Evolutionary conservation across 2,888 invertebrate species (phyloP), one percentile per base, ranked within the genome.

Genomic region (Agonopterix alstromeriana): DNA sequence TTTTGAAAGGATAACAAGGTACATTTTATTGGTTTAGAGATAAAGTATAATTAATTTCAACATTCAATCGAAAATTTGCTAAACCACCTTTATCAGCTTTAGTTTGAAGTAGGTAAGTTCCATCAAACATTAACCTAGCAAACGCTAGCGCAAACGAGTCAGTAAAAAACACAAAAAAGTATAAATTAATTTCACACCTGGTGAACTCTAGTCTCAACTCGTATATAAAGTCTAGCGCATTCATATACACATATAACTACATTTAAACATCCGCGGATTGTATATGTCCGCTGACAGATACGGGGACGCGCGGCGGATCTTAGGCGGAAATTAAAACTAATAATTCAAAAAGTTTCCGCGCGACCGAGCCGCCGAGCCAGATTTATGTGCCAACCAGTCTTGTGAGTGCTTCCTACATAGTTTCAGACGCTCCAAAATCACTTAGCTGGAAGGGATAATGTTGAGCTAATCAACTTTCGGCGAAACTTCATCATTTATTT

Each of bases 301-400:
- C 82, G 76, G 82, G 73, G 75, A 75, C 74, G 69, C 67, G 71
- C 69, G 66, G 78, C 87, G 85, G 86, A 87, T 88, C 87, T 87
- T 82, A 80, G 77, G 80, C 89, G 89, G 89, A 89, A 89, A 89
- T 89, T 89, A 89, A 89, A 89, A 89, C 88, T 89, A 89, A 89
- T 89, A 89, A 89, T 87, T 89, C 89, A 89, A 89, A 89, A 89
- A 88, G 86, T 88, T 88, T 87, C 83, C 85, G 73, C 77, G 84
- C 85, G 81, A 85, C 84, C 83, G 83, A 80, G 73, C 84, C 80
- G 78, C 79, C 78, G 66, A 73, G 75, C 72, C 69, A 77, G 86
- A 88, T 88, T 88, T 88, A 88, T 87, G 83, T 71, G 73, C 67
- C 70, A 77, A 70, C 74, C 82, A 82, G 84, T 80, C 82, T 82